Percentiles rank a stretch among this genome's conserved stretches.
These are phyloP conservation scores for Megaleporinus macrocephalus DNA, from an alignment of 2,113 vertebrate genomes.

Conservation along the genomic window DNA sequence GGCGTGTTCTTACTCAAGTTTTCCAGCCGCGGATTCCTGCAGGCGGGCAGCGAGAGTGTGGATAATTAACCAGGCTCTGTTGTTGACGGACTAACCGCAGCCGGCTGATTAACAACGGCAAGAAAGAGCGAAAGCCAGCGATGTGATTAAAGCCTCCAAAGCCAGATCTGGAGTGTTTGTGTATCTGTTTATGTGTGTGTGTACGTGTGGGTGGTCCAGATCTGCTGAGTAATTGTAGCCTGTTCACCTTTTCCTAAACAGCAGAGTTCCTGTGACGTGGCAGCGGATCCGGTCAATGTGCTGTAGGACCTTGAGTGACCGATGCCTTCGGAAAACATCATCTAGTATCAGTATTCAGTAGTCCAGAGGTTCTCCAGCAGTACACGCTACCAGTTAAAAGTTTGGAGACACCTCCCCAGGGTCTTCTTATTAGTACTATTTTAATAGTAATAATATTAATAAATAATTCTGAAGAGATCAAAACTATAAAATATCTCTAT, in stretches of 20 bases:
- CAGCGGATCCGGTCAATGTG: neutral
- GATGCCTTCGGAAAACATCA: too few relatives aligned
- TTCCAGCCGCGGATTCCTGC: constrained; percentile 34
- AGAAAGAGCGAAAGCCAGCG: constrained; percentile 29
- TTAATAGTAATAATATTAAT: too few relatives aligned
- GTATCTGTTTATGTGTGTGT: constrained; percentile 22
- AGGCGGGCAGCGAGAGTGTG: constrained; percentile 9
- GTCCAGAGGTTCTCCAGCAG: too few relatives aligned
- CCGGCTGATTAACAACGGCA: constrained; percentile 28
- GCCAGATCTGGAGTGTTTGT: constrained; percentile 8
- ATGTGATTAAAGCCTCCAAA: constrained; percentile 34
- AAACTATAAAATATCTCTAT: too few relatives aligned
- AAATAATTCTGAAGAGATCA: too few relatives aligned
- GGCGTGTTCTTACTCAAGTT: constrained; percentile 29
- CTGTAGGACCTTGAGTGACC: neutral
- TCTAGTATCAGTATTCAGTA: too few relatives aligned
- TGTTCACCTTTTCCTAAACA: constrained; percentile 22
- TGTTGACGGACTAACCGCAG: constrained; percentile 45
- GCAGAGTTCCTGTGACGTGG: neutral
- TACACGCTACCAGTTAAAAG: too few relatives aligned
- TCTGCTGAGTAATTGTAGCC: constrained; percentile 5
- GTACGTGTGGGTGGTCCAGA: constrained; percentile 18
- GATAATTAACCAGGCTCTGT: constrained; percentile 23
- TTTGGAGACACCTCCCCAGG: too few relatives aligned
- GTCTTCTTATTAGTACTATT: too few relatives aligned